These are phyloP conservation scores for Brotula barbata DNA, from an alignment of 2,797 vertebrate genomes.

Conservation along the genomic window DNA sequence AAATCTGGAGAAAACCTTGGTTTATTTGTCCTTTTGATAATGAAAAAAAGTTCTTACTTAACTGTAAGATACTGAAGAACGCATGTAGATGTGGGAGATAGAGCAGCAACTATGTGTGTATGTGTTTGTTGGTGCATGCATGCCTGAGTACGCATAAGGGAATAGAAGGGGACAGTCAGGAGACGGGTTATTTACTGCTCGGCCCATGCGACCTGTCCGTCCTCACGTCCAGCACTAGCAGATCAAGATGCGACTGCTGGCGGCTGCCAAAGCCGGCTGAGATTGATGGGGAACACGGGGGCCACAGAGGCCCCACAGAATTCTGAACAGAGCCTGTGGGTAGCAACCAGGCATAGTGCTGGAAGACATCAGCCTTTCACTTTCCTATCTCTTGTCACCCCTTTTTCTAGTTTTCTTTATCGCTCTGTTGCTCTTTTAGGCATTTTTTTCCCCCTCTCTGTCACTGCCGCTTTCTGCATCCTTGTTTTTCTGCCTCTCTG, in stretches of 20 bases:
- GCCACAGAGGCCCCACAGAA: constrained; percentile 74
- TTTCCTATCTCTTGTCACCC: constrained; percentile 49
- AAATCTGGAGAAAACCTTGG: no score
- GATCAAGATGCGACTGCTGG: constrained; percentile 77
- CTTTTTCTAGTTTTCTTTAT: constrained; percentile 53
- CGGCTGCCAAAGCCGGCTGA: constrained; percentile 67
- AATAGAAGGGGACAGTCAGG: constrained; percentile 64
- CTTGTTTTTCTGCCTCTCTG: constrained; percentile 51
- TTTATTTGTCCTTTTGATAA: no score
- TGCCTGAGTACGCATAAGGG: constrained; percentile 47
- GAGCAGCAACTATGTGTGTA: not conserved
- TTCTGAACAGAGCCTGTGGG: constrained; percentile 73
- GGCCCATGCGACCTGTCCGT: constrained; percentile 74
- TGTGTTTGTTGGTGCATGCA: constrained; percentile 11
- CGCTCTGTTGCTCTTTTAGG: constrained; percentile 58
- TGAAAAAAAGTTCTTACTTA: not conserved
- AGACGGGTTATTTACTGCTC: constrained; percentile 73
- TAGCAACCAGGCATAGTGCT: constrained; percentile 46
- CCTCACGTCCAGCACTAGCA: constrained; percentile 74
- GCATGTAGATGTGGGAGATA: constrained; percentile 1
- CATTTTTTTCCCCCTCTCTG: constrained; percentile 37
- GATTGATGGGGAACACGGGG: constrained; percentile 79
- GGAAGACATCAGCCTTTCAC: constrained; percentile 45
- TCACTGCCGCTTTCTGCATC: constrained; percentile 48
- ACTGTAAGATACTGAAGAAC: constrained; percentile 19